Percentiles rank a stretch among this genome's conserved stretches.
phyloP scores from a whole-genome alignment of 2,888 invertebrate species.

The Parnassius glacialis region DNA sequence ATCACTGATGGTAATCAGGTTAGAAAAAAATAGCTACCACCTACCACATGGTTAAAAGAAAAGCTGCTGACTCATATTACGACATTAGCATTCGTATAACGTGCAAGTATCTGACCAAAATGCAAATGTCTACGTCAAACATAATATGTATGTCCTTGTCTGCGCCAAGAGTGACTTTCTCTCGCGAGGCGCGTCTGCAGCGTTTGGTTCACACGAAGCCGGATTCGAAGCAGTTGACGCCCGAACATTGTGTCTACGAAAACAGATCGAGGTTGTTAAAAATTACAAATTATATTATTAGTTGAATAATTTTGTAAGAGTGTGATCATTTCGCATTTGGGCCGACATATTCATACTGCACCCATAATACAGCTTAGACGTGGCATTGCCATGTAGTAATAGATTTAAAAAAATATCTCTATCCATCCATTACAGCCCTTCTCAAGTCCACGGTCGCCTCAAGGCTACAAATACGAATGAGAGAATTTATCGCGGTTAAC shows the following conservation, averaged over 20 bases:
- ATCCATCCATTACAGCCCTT: too few species aligned
- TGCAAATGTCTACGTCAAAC: constrained; percentile 17
- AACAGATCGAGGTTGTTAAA: constrained; percentile 1
- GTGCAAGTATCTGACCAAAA: constrained; percentile 1
- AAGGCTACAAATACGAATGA: too few species aligned
- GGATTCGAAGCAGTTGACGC: constrained; percentile 11
- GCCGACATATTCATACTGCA: too few species aligned
- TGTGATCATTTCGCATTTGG: too few species aligned
- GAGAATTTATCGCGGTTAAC: too few species aligned
- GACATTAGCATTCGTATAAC: constrained; percentile 10
- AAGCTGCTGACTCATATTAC: constrained; percentile 4
- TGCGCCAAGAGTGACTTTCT: constrained; percentile 14
- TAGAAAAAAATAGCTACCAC: neutral
- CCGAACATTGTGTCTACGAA: neutral
- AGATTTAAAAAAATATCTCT: too few species aligned
- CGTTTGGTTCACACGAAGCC: neutral
- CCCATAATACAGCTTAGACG: too few species aligned
- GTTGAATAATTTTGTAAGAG: too few species aligned
- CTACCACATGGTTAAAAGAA: neutral
- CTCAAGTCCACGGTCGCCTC: too few species aligned
- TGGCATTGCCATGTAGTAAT: too few species aligned
- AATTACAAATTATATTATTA: too few species aligned
- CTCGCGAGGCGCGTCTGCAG: neutral
- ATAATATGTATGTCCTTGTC: constrained; percentile 11
- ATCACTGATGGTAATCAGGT: too few species aligned